phyloP scores from a whole-genome alignment of 2,113 vertebrate genomes.

The Origma solitaria region DNA sequence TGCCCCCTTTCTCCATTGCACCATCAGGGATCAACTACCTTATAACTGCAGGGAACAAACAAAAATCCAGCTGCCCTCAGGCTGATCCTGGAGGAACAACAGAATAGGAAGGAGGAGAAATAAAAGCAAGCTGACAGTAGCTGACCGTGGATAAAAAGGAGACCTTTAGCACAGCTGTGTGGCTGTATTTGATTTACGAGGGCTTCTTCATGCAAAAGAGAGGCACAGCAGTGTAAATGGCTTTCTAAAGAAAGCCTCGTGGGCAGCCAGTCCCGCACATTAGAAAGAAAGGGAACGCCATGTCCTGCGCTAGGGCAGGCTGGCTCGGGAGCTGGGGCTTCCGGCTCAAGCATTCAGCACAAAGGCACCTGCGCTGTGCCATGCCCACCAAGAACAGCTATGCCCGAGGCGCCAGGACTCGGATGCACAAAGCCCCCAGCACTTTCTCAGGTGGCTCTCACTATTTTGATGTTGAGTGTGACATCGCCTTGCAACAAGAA shows the following conservation, averaged over 20 bases:
- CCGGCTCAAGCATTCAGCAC: not conserved
- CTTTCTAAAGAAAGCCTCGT: not conserved
- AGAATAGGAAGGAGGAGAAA: not conserved
- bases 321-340: not conserved
- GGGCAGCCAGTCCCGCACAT: not conserved
- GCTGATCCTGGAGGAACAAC: not conserved
- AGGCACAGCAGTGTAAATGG: not conserved
- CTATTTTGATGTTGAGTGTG: not conserved
- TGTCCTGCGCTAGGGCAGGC: not conserved
- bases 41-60: not conserved
- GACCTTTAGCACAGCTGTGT: not conserved
- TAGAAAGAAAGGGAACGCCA: not conserved
- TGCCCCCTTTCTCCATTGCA: not conserved
- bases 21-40: not conserved
- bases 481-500: not conserved
- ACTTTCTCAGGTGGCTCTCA: not conserved
- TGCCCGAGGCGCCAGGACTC: rapidly evolving
- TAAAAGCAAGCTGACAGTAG: not conserved
- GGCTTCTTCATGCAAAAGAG: not conserved
- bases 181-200: not conserved
- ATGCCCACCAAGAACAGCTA: not conserved
- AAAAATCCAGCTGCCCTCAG: not conserved
- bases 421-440: not conserved
- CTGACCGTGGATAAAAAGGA: not conserved
- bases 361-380: rapidly evolving